A percentile compares a stretch with the other conserved stretches of the same genome.
Evolutionary conservation across 64 coral and sea anemone genomes (phyloP).

Genomic region (Stylophora pistillata): DNA sequence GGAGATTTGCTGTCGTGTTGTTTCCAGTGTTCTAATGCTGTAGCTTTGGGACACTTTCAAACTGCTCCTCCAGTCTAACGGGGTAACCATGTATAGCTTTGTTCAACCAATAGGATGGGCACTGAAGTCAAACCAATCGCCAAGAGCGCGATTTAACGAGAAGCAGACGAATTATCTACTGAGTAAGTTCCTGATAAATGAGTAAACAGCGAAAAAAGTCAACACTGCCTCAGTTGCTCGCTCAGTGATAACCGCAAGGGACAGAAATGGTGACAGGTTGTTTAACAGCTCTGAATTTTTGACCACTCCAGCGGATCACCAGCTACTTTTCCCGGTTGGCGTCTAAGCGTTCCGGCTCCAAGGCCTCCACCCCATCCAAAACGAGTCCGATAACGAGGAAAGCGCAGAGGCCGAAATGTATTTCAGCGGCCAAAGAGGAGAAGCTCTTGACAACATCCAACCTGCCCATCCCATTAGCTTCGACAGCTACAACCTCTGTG

Average conservation of each 20-base stretch:
- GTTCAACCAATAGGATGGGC: slow-evolving; percentile 5
- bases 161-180: slow-evolving; percentile 31
- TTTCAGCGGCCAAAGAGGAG: not conserved
- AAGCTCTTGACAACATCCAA: slow-evolving; percentile 1
- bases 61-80: no score
- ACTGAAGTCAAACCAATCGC: not conserved
- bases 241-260: slow-evolving; percentile 39
- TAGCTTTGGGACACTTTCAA: no score
- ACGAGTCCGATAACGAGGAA: not conserved
- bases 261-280: slow-evolving; percentile 14
- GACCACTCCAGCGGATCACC: slow-evolving; percentile 11
- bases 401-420: not conserved
- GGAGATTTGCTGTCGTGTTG: no score
- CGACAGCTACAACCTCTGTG: slow-evolving; percentile 1
- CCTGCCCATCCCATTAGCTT: not conserved
- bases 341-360: no score
- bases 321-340: not conserved
- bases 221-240: slow-evolving; percentile 23
- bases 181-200: slow-evolving; percentile 43
- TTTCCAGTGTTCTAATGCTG: no score
- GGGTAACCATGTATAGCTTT: no score
- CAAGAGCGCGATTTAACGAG: slow-evolving; percentile 21
- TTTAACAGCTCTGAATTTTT: slow-evolving; percentile 30
- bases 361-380: no score
- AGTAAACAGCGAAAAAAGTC: slow-evolving; percentile 23